phyloP scores from a whole-genome alignment of 2,888 invertebrate genomes.

The Dicranocentrus wangi region DNA sequence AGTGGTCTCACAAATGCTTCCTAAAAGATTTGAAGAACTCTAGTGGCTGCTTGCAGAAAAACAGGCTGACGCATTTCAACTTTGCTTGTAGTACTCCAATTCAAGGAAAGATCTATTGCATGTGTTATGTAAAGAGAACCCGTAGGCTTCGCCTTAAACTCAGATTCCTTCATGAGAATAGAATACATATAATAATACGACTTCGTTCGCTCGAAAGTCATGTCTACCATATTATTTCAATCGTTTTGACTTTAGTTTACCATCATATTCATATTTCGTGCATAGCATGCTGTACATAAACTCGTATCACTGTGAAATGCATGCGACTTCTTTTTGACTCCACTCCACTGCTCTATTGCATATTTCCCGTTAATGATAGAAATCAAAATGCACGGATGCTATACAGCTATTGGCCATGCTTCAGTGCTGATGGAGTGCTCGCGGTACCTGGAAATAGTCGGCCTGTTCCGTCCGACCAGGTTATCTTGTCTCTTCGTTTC shows the following conservation, averaged over 20 bases:
- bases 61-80: neutral
- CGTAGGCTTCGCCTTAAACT: neutral
- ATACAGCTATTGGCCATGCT: neutral
- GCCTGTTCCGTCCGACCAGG: conserved; percentile 32
- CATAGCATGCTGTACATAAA: neutral
- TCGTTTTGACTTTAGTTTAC: neutral
- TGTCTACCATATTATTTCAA: neutral
- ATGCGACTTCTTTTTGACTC: neutral
- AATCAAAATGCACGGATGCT: neutral
- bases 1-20: no score
- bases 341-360: neutral
- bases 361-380: neutral
- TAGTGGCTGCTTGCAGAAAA: neutral
- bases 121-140: neutral
- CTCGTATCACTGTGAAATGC: no score
- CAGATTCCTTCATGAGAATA: neutral
- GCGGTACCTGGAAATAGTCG: conserved; percentile 39
- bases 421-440: conserved; percentile 7
- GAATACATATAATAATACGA: neutral
- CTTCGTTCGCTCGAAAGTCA: neutral
- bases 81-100: neutral
- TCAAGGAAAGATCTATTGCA: neutral
- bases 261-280: neutral
- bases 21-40: no score
- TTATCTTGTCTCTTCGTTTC: conserved; percentile 3